A percentile compares a stretch with the other conserved stretches of the same genome.
phyloP scores from a whole-genome alignment of 2,797 vertebrate genomes.

The Hephaestus fuliginosus region DNA sequence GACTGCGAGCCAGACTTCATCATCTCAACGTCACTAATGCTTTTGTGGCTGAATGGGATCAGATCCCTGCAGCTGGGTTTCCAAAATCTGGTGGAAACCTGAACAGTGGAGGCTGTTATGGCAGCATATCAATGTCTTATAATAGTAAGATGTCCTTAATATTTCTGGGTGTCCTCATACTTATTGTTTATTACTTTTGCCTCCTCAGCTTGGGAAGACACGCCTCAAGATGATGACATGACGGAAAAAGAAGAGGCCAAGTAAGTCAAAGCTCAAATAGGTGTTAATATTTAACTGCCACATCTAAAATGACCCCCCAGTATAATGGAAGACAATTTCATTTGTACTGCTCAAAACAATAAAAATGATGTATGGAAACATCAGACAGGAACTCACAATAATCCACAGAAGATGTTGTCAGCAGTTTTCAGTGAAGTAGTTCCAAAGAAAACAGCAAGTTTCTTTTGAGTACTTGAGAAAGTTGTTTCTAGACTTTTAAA shows the following conservation, averaged over 20 bases:
- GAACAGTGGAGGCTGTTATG: neutral
- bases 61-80: neutral
- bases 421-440: neutral
- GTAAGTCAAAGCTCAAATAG: slow-evolving; percentile 64
- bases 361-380: neutral
- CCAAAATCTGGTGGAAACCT: neutral
- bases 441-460: neutral
- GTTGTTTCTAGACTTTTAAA: neutral
- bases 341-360: neutral
- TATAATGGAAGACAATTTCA: neutral
- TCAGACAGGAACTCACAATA: neutral
- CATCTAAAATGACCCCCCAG: neutral
- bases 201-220: slow-evolving; percentile 84
- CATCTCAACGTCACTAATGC: neutral
- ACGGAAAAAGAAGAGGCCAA: slow-evolving; percentile 87
- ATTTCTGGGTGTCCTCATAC: neutral
- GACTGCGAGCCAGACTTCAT: neutral
- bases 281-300: neutral
- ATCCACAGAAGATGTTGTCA: neutral
- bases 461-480: neutral
- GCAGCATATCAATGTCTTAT: neutral
- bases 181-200: neutral
- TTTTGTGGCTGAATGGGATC: neutral
- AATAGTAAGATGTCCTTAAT: neutral
- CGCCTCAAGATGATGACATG: slow-evolving; percentile 78